Percentiles rank a stretch among this genome's conserved stretches.
Evolutionary conservation across 2,113 vertebrate species (phyloP).

Genomic region (Mesitornis unicolor): DNA sequence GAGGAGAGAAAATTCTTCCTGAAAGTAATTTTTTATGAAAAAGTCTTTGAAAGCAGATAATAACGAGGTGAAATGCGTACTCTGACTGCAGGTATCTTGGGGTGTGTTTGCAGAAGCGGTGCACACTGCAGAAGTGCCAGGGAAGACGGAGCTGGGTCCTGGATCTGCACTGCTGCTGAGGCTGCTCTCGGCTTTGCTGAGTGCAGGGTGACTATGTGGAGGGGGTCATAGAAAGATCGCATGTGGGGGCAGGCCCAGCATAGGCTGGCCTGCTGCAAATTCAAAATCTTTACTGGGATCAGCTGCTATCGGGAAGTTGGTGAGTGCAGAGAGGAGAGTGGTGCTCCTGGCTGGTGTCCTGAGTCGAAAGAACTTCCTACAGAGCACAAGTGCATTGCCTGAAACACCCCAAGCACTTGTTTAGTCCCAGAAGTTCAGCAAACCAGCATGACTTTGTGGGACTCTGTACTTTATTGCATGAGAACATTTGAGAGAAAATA

Average conservation of each 20-base stretch:
- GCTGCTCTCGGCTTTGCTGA: accelerated
- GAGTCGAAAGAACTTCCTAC: no score
- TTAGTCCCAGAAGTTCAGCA: neutral
- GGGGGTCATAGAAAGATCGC: no score
- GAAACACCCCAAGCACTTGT: accelerated
- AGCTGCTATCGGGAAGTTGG: accelerated
- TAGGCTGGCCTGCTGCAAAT: neutral
- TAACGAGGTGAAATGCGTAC: accelerated
- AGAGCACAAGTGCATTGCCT: accelerated
- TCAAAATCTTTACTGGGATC: neutral
- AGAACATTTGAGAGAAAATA: neutral
- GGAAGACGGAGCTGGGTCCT: neutral
- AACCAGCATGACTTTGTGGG: neutral
- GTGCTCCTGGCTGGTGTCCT: neutral
- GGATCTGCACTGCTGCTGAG: accelerated
- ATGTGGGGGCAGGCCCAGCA: accelerated
- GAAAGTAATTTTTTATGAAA: neutral
- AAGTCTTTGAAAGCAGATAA: neutral
- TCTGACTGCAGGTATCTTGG: accelerated
- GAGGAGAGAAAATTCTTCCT: neutral
- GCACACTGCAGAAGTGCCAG: neutral
- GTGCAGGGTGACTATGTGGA: accelerated
- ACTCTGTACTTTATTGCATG: neutral
- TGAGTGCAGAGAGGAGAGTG: neutral
- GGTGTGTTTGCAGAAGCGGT: neutral